Percentiles rank a stretch among this genome's conserved stretches.
These are phyloP conservation scores for Sebastes alutus DNA, from an alignment of 2,797 vertebrate species.

Conservation along the genomic window DNA sequence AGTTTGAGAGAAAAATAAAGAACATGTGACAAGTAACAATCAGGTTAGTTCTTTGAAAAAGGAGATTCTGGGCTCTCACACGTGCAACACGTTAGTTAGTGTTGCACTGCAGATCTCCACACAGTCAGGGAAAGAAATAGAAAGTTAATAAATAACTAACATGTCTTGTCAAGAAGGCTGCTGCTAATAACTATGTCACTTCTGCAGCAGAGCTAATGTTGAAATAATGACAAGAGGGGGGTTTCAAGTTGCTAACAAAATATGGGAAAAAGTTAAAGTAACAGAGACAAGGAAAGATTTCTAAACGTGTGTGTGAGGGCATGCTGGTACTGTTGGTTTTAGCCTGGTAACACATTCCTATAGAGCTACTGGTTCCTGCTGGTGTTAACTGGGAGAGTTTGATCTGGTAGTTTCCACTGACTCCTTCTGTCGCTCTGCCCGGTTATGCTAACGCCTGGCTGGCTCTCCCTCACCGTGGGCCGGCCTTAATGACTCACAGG, in stretches of 20 bases:
- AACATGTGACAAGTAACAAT: constrained; percentile 23
- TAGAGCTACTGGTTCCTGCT: constrained; percentile 36
- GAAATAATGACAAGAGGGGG: constrained; percentile 32
- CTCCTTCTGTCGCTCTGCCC: constrained; percentile 39
- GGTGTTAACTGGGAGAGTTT: constrained; percentile 50
- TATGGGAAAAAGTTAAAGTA: constrained; percentile 3
- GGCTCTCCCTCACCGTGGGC: constrained; percentile 53
- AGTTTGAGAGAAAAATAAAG: background rate
- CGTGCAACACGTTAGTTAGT: background rate
- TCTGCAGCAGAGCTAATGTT: constrained; percentile 25
- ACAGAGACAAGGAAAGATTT: background rate
- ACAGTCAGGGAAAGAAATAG: constrained; percentile 1
- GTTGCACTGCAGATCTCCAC: background rate
- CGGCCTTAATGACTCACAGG: constrained; percentile 54
- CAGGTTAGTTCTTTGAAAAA: constrained; percentile 19
- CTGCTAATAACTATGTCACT: constrained; percentile 38
- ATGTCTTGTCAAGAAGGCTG: constrained; percentile 1
- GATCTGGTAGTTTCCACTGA: constrained; percentile 68
- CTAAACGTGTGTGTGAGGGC: background rate
- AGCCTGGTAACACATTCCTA: constrained; percentile 44
- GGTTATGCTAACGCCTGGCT: constrained; percentile 52
- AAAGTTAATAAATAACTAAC: constrained; percentile 24
- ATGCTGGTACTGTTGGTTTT: constrained; percentile 33
- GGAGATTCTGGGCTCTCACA: constrained; percentile 1
- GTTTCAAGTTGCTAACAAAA: constrained; percentile 59